A percentile compares a stretch with the other conserved stretches of the same genome.
phyloP scores from a whole-genome alignment of 2,888 invertebrate species.

The Tachina fera region DNA sequence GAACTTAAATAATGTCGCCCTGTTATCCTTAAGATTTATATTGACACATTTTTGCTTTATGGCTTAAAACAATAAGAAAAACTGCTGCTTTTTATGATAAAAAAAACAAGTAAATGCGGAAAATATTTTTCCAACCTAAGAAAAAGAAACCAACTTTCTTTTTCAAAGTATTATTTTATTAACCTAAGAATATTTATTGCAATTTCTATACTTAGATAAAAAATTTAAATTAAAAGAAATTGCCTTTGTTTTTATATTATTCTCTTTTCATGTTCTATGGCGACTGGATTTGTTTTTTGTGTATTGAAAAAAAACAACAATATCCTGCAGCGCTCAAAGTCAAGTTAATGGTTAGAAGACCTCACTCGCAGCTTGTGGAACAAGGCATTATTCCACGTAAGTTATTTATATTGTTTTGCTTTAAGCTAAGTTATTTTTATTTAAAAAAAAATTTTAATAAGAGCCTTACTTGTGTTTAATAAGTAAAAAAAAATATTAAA shows the following conservation, averaged over 20 bases:
- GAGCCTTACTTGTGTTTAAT: background rate
- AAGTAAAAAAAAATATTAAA: slow-evolving; percentile 18
- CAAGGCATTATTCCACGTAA: slow-evolving; percentile 99
- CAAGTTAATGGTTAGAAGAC: slow-evolving; percentile 97
- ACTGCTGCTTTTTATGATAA: no score
- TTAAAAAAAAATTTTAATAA: no score
- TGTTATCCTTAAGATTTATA: no score
- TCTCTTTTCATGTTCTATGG: slow-evolving; percentile 54
- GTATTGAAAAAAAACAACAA: slow-evolving; percentile 12
- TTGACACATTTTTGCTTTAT: no score
- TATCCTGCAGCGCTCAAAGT: slow-evolving; percentile 94
- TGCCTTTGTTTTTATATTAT: background rate
- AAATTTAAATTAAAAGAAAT: slow-evolving; percentile 15
- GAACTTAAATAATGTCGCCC: no score
- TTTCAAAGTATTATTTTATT: background rate
- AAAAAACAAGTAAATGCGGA: no score
- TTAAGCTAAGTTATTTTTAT: background rate
- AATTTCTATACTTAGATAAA: background rate
- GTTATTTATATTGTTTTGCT: slow-evolving; percentile 83
- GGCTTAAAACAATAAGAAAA: no score
- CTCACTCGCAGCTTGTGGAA: slow-evolving; percentile 97
- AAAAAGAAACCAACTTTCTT: no score
- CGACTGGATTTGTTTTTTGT: slow-evolving; percentile 21
- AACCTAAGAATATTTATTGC: background rate
- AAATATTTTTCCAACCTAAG: no score